A percentile compares a stretch with the other conserved stretches of the same genome.
These are phyloP conservation scores for Adelognathus sp. DNA, from an alignment of 2,888 invertebrate genomes.

Conservation along the genomic window DNA sequence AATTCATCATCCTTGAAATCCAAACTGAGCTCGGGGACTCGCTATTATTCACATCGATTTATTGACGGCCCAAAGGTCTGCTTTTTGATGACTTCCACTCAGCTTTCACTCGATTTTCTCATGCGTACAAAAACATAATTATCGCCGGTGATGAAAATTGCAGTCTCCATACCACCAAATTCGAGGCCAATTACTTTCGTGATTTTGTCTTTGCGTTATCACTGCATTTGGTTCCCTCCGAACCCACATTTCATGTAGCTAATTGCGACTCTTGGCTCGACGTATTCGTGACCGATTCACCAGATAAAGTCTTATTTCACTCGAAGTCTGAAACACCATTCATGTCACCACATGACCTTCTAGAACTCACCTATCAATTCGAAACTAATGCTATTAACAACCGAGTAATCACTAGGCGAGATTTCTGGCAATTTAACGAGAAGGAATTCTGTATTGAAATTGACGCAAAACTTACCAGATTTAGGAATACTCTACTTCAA, in stretches of 20 bases:
- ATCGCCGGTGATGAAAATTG: slow-evolving; percentile 7
- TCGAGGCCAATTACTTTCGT: background rate
- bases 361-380: background rate
- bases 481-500: background rate
- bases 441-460: background rate
- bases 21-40: background rate
- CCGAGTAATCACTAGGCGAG: background rate
- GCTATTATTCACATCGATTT: background rate
- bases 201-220: background rate
- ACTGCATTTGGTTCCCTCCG: background rate
- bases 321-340: slow-evolving; percentile 11
- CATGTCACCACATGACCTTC: slow-evolving; percentile 20
- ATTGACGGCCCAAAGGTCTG: slow-evolving; percentile 1
- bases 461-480: background rate
- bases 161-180: background rate
- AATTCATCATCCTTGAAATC: slow-evolving; percentile 1
- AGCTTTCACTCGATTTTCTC: background rate
- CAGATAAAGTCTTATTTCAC: background rate
- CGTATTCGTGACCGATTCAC: background rate
- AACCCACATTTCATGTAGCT: background rate
- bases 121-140: slow-evolving; percentile 1
- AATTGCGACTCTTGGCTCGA: background rate
- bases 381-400: background rate
- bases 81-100: background rate
- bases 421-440: background rate